Conservation (phyloP, 2,888 invertebrate genomes). For the Eupithecia inturbata region DNA sequence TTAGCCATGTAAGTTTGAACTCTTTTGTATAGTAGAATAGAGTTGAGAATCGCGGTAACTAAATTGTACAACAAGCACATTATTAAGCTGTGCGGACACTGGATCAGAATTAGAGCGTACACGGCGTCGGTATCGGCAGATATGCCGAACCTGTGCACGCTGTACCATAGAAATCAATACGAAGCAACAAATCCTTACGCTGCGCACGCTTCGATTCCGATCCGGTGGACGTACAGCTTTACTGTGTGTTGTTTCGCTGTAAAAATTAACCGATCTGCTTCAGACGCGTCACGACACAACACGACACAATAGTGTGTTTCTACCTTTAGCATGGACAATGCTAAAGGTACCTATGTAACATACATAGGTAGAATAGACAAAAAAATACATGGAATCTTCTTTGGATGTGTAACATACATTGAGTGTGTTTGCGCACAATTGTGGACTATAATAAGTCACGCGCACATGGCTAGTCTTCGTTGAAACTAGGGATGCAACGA, state of each 20-base stretch:
- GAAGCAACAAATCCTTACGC: background rate
- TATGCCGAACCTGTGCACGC: background rate
- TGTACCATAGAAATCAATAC: too few species aligned
- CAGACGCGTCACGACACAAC: background rate
- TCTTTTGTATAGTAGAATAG: background rate
- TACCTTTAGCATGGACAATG: too few species aligned
- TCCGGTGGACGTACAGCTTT: too few species aligned
- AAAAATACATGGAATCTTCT: background rate
- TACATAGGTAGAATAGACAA: background rate
- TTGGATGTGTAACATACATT: background rate
- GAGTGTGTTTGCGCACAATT: background rate
- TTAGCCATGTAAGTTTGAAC: conserved; percentile 19
- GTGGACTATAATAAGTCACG: background rate
- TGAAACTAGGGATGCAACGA: too few species aligned
- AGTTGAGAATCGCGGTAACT: background rate
- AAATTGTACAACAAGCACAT: background rate
- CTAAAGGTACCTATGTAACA: too few species aligned
- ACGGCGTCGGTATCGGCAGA: background rate
- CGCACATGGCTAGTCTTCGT: too few species aligned
- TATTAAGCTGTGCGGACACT: background rate
- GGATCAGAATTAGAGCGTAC: background rate
- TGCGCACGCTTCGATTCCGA: background rate
- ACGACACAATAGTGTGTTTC: background rate
- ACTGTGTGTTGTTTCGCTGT: background rate
- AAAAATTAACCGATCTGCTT: background rate